Percentiles rank a stretch among this genome's conserved stretches.
Evolutionary conservation across 2,888 invertebrate species (phyloP).

Genomic region (Terebella lapidaria): DNA sequence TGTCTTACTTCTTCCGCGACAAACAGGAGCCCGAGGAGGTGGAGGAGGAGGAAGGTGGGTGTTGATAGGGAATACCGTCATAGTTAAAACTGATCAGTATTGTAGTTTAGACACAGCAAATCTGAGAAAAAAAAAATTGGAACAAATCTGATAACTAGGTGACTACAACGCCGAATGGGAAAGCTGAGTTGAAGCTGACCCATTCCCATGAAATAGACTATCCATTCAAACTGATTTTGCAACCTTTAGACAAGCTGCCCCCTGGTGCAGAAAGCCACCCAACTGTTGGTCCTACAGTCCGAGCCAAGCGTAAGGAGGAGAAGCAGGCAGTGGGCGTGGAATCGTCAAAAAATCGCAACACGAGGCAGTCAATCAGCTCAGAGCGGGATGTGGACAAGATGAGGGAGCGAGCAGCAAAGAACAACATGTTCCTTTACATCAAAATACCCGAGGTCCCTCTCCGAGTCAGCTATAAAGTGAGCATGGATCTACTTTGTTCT

Average conservation of each 20-base stretch:
- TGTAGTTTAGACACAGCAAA: too few species aligned
- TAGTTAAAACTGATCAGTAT: too few species aligned
- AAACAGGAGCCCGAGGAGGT: conserved; percentile 23
- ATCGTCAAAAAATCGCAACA: not conserved
- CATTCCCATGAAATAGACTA: too few species aligned
- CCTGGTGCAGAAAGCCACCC: not conserved
- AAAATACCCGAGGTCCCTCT: conserved; percentile 96
- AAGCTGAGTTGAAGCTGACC: too few species aligned
- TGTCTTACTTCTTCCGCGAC: conserved; percentile 81
- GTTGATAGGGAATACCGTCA: too few species aligned
- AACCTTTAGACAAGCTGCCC: not conserved
- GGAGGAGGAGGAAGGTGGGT: conserved; percentile 8
- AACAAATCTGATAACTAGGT: too few species aligned
- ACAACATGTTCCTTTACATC: conserved; percentile 96
- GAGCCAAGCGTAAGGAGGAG: not conserved
- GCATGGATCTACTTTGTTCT: too few species aligned
- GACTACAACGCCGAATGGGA: too few species aligned
- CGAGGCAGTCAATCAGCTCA: not conserved
- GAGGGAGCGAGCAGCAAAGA: conserved; percentile 97
- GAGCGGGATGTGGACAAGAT: conserved; percentile 95
- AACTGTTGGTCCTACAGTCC: not conserved
- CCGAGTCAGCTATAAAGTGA: conserved; percentile 61
- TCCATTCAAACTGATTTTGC: too few species aligned
- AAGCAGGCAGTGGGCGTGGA: not conserved
- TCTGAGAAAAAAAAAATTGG: too few species aligned